Conservation (phyloP, 2,113 vertebrate species). For the Columba janthina region DNA sequence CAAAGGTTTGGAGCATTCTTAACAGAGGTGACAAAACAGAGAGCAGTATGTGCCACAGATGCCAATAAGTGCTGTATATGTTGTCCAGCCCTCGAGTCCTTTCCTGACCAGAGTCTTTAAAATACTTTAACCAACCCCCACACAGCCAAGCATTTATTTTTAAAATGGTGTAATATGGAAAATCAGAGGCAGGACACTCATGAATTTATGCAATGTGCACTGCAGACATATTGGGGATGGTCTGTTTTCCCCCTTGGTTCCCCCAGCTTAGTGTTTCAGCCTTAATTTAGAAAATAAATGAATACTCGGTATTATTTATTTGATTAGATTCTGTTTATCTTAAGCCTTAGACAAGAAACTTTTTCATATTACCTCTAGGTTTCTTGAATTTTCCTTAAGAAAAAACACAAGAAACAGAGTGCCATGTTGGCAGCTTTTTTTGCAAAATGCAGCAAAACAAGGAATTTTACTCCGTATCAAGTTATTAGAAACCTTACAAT, state of each 20-base stretch:
- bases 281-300: not conserved
- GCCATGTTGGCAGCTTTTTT: not conserved
- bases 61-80: accelerated
- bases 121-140: not conserved
- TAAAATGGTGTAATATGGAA: not conserved
- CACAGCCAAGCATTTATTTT: not conserved
- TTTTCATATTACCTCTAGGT: not conserved
- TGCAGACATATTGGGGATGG: not conserved
- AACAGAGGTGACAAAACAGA: not conserved
- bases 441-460: not conserved
- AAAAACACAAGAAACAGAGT: not conserved
- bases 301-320: not conserved
- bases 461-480: not conserved
- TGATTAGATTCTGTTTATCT: not conserved
- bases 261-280: not conserved
- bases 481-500: not conserved
- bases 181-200: not conserved
- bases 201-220: not conserved
- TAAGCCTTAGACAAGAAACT: not conserved
- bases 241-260: not conserved
- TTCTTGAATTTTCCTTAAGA: not conserved
- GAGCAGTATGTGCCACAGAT: not conserved
- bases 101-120: not conserved
- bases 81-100: not conserved
- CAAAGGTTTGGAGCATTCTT: not conserved